Base-by-base conservation (phyloP, 92 coral and sea anemone genomes). In the Micromussa lordhowensis region DNA sequence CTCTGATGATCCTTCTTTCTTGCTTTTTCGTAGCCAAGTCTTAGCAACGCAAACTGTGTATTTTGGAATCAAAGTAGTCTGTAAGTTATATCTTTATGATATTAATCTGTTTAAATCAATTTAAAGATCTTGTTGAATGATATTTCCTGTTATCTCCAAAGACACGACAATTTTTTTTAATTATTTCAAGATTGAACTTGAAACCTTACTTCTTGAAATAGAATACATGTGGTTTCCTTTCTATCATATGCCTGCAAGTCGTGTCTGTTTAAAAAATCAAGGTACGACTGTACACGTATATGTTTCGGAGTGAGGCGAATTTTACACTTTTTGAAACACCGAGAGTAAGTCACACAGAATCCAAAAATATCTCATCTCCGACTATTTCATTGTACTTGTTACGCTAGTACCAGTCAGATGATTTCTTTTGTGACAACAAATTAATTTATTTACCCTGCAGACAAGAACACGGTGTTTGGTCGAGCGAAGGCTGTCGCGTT, bases 401-500 rank as follows among this genome's bases (percentile, higher is more conserved):
- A 13, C 59, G 0, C 32, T 30, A 40, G 4, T 10, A 40, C 48
- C 48, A 40, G 48, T 30, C 28, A 1, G 11, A 19, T 11, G 72
- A 24, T 24, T 68, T n/a, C 32, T 68, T 11, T n/a, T 16, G 1
- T 4, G 1, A 30, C 1, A 16, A 18, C 4, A 32, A 31, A 35
- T 1, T 35, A 15, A 35, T 32, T 73, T 1, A 17, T 19, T 73
- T 73, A 0, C 1, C 5, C 7, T 4, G 3, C 30, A 82, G 85
- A 40, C 18, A 40, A 3, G 4, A 40, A 1, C 86, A 89, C 54
- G 91, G 93, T 1, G 68, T 76, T 40, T 93, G 93, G 95, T 93
- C 95, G 16, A 55, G 69, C 6, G 91, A 61, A 19, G 95, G 95
- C 7, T 93, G 95, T 73, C 76, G 58, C 29, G 75, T 93, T 58